Base-by-base conservation (phyloP, 1,140 invertebrate species). In the Brachionus koreanus region DNA sequence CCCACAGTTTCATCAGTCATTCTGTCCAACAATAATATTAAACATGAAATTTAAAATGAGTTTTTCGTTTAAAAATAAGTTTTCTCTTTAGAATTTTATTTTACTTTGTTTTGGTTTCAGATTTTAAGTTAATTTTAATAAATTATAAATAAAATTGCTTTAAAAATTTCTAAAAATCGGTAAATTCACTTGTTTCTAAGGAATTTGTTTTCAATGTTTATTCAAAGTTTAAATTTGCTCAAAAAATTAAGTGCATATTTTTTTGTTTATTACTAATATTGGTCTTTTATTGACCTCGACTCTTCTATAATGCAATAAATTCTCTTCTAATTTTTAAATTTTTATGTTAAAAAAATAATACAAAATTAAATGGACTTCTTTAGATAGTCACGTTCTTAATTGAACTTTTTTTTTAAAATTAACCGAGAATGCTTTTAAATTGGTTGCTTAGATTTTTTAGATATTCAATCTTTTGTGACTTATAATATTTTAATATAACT, bases 171-270 rank as follows among this genome's bases (percentile, higher is more conserved):
- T 39, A 19, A 37, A 69, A 23, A 37, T 37, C 33, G 37, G 2
- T 39, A 69, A 69, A 69, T 39, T 69, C 35, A 69, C 16, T 69
- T 69, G 65, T 69, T 69, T 69, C 65, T 39, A 69, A 69, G 65
- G 65, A 69, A 69, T 69, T 69, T 57, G 49, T 57, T 57, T 57
- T 23, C 19, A 49, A 16, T 57, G 49, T 57, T 57, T 57, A 57
- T 57, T 57, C 49, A 25, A 57, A 57, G 16, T 57, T 0, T 57
- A 57, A 57, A 57, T 57, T 25, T 57, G 19, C 49, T 7, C 49
- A 57, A 57, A 25, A 23, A 23, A 57, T 7, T 52, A 19, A 19
- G 16, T 25, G 49, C 49, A 16, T 57, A 23, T 19, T 19, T 49
- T 57, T 57, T 57, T 57, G 7, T 57, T 57, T 19, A 19, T 19